Percentiles rank a stretch among this genome's conserved stretches.
Evolutionary conservation across 1,140 invertebrate genomes (phyloP).

Genomic region (Sinonovacula constricta): DNA sequence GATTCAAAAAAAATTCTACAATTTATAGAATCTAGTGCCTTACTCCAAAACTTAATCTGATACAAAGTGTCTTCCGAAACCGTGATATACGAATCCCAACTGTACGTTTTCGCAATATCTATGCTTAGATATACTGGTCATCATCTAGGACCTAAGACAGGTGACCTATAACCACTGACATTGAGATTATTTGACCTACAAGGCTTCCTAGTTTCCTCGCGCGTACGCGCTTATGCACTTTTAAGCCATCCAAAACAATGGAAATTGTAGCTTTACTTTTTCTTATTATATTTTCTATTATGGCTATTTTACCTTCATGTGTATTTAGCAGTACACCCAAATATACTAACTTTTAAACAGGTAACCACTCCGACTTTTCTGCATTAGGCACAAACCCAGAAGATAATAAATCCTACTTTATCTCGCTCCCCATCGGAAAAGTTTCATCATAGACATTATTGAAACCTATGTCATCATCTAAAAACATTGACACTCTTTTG

Average conservation of each 20-base stretch:
- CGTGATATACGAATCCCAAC: background rate
- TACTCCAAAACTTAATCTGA: conserved; percentile 2
- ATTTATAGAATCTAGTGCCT: background rate
- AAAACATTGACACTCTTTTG: conserved; percentile 21
- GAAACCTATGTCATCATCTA: conserved; percentile 34
- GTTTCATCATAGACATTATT: too few species aligned
- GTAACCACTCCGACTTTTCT: too few species aligned
- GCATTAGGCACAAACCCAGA: too few species aligned
- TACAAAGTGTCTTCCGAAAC: background rate
- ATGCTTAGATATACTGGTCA: background rate
- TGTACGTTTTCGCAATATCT: too few species aligned
- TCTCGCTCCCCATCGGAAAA: too few species aligned
- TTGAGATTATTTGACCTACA: conserved; percentile 6
- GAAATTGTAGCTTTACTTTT: background rate
- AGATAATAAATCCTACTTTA: too few species aligned
- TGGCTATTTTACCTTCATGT: background rate
- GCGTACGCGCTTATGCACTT: background rate
- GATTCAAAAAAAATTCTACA: conserved; percentile 2
- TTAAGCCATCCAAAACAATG: background rate
- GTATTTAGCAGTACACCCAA: background rate
- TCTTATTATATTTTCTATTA: background rate
- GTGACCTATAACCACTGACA: conserved; percentile 6
- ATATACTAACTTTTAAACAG: too few species aligned
- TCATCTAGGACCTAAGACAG: background rate
- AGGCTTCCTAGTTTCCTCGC: background rate